Conservation (phyloP, 2,797 vertebrate species). For the Propithecus deckenii region DNA sequence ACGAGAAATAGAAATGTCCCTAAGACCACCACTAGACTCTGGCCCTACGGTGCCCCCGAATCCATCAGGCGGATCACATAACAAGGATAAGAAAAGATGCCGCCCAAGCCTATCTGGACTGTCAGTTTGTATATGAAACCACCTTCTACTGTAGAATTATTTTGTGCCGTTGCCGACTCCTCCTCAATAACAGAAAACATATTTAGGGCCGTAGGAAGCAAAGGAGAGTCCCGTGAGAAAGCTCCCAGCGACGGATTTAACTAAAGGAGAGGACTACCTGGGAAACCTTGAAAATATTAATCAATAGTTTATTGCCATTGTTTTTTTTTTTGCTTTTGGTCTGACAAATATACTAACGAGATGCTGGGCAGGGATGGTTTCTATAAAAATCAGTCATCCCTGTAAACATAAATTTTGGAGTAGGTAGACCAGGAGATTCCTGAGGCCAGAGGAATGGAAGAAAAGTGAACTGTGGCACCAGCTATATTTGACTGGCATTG, state of each 20-base stretch:
- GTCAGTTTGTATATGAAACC: not conserved
- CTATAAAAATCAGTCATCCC: conserved; percentile 68
- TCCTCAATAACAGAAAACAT: not conserved
- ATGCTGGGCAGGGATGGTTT: conserved; percentile 70
- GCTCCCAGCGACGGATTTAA: conserved; percentile 53
- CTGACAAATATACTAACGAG: conserved; percentile 74
- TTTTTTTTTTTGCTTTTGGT: conserved; percentile 53
- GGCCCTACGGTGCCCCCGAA: no score
- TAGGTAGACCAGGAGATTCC: conserved; percentile 69
- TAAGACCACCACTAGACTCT: not conserved
- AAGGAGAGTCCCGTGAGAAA: conserved; percentile 59
- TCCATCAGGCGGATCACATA: not conserved
- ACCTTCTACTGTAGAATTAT: not conserved
- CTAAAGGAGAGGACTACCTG: conserved; percentile 1
- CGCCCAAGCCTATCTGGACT: not conserved
- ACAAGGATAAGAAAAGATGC: not conserved
- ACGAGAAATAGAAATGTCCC: not conserved
- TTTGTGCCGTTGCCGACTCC: not conserved
- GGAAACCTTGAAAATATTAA: conserved; percentile 73
- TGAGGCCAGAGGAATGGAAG: not conserved
- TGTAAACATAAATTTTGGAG: conserved; percentile 71
- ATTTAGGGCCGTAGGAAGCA: conserved; percentile 11
- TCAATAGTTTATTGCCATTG: conserved; percentile 56
- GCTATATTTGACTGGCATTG: conserved; percentile 71
- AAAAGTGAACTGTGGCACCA: conserved; percentile 32